A percentile compares a stretch with the other conserved stretches of the same genome.
These are phyloP conservation scores for Pontoporia blainvillei DNA, from an alignment of 2,113 vertebrate genomes.

Conservation along the genomic window DNA sequence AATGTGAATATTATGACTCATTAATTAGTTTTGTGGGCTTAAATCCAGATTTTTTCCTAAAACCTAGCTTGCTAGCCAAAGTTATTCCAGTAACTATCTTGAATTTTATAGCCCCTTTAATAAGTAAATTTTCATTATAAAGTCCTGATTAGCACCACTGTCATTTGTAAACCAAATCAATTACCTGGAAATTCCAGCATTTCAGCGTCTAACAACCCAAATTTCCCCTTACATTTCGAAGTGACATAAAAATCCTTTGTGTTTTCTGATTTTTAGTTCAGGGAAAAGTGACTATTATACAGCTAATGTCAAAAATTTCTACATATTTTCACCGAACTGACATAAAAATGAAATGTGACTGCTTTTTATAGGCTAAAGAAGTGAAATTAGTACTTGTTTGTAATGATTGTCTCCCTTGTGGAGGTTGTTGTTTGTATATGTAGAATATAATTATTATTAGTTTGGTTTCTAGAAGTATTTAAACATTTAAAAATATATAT, in stretches of 20 bases:
- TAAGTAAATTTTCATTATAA: constrained; percentile 6
- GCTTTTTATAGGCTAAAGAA: neutral
- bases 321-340: neutral
- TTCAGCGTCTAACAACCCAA: neutral
- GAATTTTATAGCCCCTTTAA: neutral
- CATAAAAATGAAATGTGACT: neutral
- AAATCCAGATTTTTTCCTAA: neutral
- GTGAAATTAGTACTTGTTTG: neutral
- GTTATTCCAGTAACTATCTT: neutral
- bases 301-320: neutral
- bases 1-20: neutral
- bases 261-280: neutral
- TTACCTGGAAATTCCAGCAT: neutral
- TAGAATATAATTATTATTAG: neutral
- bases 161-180: neutral
- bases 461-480: neutral
- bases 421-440: neutral
- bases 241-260: neutral
- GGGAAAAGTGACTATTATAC: neutral
- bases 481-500: neutral
- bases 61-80: neutral
- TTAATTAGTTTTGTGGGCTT: neutral
- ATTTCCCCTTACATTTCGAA: neutral
- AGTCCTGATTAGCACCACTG: neutral
- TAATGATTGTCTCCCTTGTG: neutral